These are phyloP conservation scores for Apis cerana DNA, from an alignment of 1,140 invertebrate species.

Conservation along the genomic window DNA sequence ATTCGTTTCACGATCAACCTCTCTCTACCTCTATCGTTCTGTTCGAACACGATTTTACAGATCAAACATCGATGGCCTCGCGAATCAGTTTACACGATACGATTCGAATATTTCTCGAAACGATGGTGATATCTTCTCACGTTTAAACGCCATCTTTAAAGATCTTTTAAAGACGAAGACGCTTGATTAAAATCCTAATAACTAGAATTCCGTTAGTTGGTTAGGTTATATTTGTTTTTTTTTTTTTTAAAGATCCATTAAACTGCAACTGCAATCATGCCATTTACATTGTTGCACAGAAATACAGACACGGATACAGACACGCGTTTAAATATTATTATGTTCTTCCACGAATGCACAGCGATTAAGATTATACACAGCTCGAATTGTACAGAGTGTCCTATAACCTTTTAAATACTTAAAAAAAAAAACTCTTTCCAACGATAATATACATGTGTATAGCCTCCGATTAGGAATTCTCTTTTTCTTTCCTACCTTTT, in stretches of 20 bases:
- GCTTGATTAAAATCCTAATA: constrained; percentile 22
- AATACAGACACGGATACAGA: constrained; percentile 37
- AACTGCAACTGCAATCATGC: constrained; percentile 6
- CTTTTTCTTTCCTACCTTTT: not conserved
- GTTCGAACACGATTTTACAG: not conserved
- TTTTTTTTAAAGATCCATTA: not conserved
- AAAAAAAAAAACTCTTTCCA: not conserved
- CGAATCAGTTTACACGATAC: not conserved
- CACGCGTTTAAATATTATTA: constrained; percentile 47
- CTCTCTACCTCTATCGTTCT: not conserved
- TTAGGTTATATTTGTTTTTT: not conserved
- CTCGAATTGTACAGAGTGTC: constrained; percentile 29
- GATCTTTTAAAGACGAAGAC: constrained; percentile 10
- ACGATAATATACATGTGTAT: constrained; percentile 1
- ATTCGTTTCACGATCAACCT: not conserved
- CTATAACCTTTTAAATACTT: constrained; percentile 41
- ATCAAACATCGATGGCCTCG: not conserved
- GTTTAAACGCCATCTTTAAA: not conserved
- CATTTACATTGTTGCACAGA: constrained; percentile 32
- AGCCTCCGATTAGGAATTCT: not conserved
- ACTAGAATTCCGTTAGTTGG: constrained; percentile 26
- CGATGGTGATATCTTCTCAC: not conserved
- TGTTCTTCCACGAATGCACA: constrained; percentile 32
- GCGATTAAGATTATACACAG: constrained; percentile 45
- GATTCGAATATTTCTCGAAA: too few species aligned